phyloP scores from a whole-genome alignment of 2,797 vertebrate species.

The Typhlichthys subterraneus region DNA sequence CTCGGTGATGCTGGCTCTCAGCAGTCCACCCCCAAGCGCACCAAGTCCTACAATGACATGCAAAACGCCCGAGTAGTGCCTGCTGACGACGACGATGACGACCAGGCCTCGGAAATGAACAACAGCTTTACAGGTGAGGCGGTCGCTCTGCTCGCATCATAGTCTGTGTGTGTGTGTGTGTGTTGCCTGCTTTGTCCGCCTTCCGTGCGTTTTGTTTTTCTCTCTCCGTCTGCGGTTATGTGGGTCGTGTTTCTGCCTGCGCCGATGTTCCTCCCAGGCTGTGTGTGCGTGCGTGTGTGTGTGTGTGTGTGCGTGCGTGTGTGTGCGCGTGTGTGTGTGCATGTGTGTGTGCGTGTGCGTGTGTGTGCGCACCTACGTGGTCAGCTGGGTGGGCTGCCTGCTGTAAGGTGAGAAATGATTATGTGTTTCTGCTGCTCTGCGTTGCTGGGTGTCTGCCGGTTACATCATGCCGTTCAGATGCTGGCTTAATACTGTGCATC shows the following conservation, averaged over 20 bases:
- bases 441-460: constrained; percentile 62
- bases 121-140: constrained; percentile 96
- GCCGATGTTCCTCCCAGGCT: constrained; percentile 12
- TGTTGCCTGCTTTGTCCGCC: constrained; percentile 9
- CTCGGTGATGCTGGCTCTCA: constrained; percentile 91
- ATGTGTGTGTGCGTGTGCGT: constrained; percentile 14
- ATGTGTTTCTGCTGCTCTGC: constrained; percentile 39
- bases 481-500: constrained; percentile 50
- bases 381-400: background rate
- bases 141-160: constrained; percentile 5
- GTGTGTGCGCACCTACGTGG: constrained; percentile 20
- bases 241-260: constrained; percentile 13
- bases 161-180: constrained; percentile 3
- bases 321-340: constrained; percentile 12
- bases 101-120: constrained; percentile 97
- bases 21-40: constrained; percentile 92
- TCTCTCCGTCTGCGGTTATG: constrained; percentile 49
- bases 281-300: constrained; percentile 2
- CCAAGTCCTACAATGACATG: constrained; percentile 99
- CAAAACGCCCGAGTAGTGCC: constrained; percentile 96
- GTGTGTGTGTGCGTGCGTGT: constrained; percentile 14
- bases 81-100: constrained; percentile 85
- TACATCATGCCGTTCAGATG: constrained; percentile 77
- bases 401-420: constrained; percentile 40
- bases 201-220: background rate